Evolutionary conservation across 2,888 invertebrate species (phyloP).

Genomic region (Liodrosophila aerea): DNA sequence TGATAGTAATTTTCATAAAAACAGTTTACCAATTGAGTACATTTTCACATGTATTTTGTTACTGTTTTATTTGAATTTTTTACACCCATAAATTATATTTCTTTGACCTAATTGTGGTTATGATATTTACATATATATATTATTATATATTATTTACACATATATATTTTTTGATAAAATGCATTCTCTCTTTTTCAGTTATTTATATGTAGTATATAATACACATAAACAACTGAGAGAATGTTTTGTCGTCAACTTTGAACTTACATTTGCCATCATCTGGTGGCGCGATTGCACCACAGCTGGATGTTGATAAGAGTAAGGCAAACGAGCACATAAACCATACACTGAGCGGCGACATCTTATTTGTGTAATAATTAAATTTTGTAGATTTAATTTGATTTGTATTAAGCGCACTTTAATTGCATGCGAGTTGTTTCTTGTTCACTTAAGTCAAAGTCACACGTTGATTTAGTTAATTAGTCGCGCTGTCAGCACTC

Average conservation of each 20-base stretch:
- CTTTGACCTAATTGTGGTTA: no score
- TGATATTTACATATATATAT: no score
- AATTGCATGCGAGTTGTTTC: constrained; percentile 11
- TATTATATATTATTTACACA: no score
- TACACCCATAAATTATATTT: no score
- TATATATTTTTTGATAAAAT: no score
- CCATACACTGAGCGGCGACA: constrained; percentile 43
- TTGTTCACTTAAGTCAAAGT: constrained; percentile 13
- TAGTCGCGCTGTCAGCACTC: constrained; percentile 29
- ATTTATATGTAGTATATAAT: no score
- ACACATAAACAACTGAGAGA: no score
- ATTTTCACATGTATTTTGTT: no score
- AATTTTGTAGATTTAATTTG: constrained; percentile 2
- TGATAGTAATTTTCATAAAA: no score
- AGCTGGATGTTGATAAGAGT: constrained; percentile 56
- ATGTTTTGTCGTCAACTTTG: constrained; percentile 7
- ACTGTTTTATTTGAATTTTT: no score
- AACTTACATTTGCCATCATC: constrained; percentile 80
- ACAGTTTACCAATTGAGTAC: no score
- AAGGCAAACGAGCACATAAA: constrained; percentile 19
- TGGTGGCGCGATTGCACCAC: constrained; percentile 38
- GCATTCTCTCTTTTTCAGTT: no score
- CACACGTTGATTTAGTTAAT: constrained; percentile 23
- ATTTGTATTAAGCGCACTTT: constrained; percentile 25
- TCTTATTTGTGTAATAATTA: constrained; percentile 24